A percentile compares a stretch with the other conserved stretches of the same genome.
Evolutionary conservation across 2,888 invertebrate species (phyloP).

Genomic region (Meliscaeva auricollis): DNA sequence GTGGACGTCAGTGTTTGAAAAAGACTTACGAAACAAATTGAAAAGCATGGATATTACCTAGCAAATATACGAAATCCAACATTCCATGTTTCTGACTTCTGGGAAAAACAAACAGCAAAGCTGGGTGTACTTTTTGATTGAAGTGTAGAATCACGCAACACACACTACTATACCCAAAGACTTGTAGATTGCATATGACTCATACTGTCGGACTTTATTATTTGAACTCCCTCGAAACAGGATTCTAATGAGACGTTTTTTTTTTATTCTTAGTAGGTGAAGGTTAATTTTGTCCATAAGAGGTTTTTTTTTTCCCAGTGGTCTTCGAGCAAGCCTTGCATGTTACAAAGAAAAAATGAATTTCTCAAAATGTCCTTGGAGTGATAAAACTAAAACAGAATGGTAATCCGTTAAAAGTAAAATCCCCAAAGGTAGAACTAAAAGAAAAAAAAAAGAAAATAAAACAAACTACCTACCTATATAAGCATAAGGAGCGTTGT

Average conservation of each 20-base stretch:
- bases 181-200: slow-evolving; percentile 16
- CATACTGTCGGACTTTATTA: slow-evolving; percentile 23
- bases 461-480: too few species aligned
- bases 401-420: slow-evolving; percentile 68
- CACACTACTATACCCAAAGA: slow-evolving; percentile 3
- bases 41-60: slow-evolving; percentile 37
- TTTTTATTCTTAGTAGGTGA: slow-evolving; percentile 63
- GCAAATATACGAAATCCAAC: slow-evolving; percentile 9
- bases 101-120: slow-evolving; percentile 1
- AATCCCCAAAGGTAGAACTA: slow-evolving; percentile 62
- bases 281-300: slow-evolving; percentile 66
- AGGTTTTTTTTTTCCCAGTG: slow-evolving; percentile 16
- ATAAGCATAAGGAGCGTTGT: slow-evolving; percentile 37
- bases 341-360: slow-evolving; percentile 54
- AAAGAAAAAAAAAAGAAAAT: slow-evolving; percentile 32
- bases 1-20: not conserved
- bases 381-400: slow-evolving; percentile 57
- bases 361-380: slow-evolving; percentile 59
- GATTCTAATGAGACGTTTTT: not conserved
- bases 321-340: slow-evolving; percentile 49
- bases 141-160: slow-evolving; percentile 37
- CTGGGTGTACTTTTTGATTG: slow-evolving; percentile 41
- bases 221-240: not conserved
- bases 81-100: too few species aligned
- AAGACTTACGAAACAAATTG: too few species aligned